Evolutionary conservation across 2,797 vertebrate species (phyloP), one percentile per base, ranked within the genome.

Genomic region (Phataginus tetradactyla): DNA sequence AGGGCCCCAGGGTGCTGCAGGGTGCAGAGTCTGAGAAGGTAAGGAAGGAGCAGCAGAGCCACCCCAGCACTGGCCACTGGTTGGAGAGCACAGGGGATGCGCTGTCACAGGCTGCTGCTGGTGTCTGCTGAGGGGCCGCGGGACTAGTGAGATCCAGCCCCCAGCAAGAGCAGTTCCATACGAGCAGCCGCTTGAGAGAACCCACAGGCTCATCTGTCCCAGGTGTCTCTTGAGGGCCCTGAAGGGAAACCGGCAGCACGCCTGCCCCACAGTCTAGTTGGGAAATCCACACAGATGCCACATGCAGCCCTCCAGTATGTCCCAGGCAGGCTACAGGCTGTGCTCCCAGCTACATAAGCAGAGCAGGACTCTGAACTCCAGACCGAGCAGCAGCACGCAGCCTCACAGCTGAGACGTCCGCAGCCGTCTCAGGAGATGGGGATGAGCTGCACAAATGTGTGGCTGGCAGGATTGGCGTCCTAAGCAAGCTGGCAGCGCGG

Each of bases 41-140:
- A 32, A 68, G 68, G 81, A 27, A 15, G 49, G 42, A 37, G 49
- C 3, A 34, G 14, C 29, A 59, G 13, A 42, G n/a, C 15, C 57
- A 29, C 29, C 1, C 3, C 20, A 3, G 7, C 2, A 15, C 37
- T 0, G 9, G n/a, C 17, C 34, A 2, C 45, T 15, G 7, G 17
- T 17, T 13, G 18, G 37, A 37, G 25, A 37, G 8, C 10, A 34
- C 1, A 0, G 27, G 3, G 91, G 20, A 49, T 9, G 25, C 1
- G 2, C 68, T 53, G 17, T 27, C 32, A 80, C 32, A 71, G 39
- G 51, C 55, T 42, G 34, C 4, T n/a, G 15, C 3, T 7, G 13
- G 29, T n/a, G 20, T 21, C 49, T 17, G 8, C 64, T 37, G 14
- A 34, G 2, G 14, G 21, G 18, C 23, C 29, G 37, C 2, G 8